A percentile compares a stretch with the other conserved stretches of the same genome.
Conservation (phyloP, 2,113 vertebrate species). For the Channa maculata region DNA sequence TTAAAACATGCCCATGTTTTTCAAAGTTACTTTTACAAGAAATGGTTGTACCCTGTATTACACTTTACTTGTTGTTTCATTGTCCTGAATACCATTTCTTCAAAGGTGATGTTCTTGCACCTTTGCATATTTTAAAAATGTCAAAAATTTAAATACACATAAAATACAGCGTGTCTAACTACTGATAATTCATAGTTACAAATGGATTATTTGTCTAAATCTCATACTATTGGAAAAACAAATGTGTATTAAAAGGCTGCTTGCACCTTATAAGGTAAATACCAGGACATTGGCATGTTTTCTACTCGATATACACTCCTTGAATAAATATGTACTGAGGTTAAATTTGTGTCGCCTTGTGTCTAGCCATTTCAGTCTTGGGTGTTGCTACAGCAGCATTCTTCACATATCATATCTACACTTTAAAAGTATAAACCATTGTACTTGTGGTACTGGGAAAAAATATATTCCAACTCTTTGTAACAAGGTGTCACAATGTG, state of each 20-base stretch:
- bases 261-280: background rate
- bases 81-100: slow-evolving; percentile 16
- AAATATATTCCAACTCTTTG: background rate
- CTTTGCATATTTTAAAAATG: background rate
- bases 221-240: slow-evolving; percentile 4
- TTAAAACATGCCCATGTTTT: too few species aligned
- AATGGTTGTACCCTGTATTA: background rate
- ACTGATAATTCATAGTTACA: background rate
- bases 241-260: background rate
- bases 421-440: background rate
- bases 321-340: background rate
- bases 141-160: background rate
- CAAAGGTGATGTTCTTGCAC: background rate
- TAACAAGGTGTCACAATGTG: slow-evolving; percentile 24
- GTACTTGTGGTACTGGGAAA: background rate
- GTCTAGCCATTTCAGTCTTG: background rate
- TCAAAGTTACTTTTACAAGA: background rate
- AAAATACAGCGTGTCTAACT: background rate
- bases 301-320: background rate
- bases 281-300: background rate
- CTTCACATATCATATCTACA: slow-evolving; percentile 35
- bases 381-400: slow-evolving; percentile 9
- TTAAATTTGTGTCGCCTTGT: background rate
- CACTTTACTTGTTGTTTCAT: background rate
- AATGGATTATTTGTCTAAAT: background rate